These are phyloP conservation scores for Epizoanthus stellaris DNA, from an alignment of 92 coral and sea anemone species.

Conservation along the genomic window DNA sequence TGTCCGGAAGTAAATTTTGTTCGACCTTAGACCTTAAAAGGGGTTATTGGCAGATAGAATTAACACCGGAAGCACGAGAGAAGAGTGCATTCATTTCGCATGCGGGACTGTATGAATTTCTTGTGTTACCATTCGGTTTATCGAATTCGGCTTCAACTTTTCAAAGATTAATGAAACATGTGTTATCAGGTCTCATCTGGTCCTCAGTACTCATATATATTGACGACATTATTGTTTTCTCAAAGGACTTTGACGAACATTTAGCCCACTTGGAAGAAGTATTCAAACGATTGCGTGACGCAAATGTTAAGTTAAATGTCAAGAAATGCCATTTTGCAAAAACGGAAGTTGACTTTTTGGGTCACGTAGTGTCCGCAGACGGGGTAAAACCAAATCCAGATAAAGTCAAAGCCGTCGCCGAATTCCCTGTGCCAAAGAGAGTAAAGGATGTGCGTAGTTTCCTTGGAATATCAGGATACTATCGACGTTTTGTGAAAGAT, in stretches of 20 bases:
- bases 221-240: conserved; percentile 8
- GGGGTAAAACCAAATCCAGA: not conserved
- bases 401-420: not conserved
- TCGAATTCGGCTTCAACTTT: conserved; percentile 2
- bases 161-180: conserved; percentile 27
- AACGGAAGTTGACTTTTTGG: not conserved
- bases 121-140: not conserved
- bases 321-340: not conserved
- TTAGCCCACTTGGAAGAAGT: not conserved
- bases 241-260: conserved; percentile 6
- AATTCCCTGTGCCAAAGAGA: too few relatives aligned
- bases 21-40: too few relatives aligned
- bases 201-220: not conserved
- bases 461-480: conserved; percentile 31
- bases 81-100: too few relatives aligned
- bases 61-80: not conserved
- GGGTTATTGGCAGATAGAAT: not conserved
- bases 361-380: conserved; percentile 15
- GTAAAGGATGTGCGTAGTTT: not conserved
- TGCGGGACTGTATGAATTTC: too few relatives aligned
- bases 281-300: conserved; percentile 5
- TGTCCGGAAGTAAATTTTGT: not conserved
- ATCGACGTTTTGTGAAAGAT: conserved; percentile 6
- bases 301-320: conserved; percentile 8
- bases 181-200: not conserved